These are phyloP conservation scores for Naja naja DNA, from an alignment of 2,113 vertebrate genomes.

Conservation along the genomic window DNA sequence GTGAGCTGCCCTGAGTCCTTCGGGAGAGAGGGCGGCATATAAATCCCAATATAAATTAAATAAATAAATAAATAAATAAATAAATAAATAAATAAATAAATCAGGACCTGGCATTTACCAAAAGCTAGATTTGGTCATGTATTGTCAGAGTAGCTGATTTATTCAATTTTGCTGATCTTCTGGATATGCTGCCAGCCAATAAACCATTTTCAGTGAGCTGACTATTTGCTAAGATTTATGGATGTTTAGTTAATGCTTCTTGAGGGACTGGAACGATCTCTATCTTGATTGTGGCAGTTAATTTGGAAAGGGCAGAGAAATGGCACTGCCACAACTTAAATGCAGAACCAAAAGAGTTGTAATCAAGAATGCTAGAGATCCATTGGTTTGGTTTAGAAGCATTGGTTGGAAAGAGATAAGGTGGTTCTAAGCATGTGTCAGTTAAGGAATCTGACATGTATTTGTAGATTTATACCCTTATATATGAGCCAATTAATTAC, in stretches of 20 bases:
- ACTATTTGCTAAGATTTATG: not conserved
- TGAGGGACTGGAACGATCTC: not conserved
- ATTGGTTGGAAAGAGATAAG: no score
- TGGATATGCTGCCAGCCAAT: not conserved
- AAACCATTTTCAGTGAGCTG: not conserved
- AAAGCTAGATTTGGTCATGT: not conserved
- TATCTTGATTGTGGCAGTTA: not conserved
- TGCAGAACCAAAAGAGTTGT: not conserved
- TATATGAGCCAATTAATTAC: not conserved
- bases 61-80: no score
- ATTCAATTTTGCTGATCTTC: not conserved
- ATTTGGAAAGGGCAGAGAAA: not conserved
- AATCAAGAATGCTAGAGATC: not conserved
- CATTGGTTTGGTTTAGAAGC: not conserved
- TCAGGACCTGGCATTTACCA: not conserved
- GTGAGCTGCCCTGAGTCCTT: no score
- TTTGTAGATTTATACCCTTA: not conserved
- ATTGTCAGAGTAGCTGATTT: not conserved
- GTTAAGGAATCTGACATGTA: not conserved
- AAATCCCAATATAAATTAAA: no score
- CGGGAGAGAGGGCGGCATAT: no score
- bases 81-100: no score
- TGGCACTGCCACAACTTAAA: not conserved
- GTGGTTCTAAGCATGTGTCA: not conserved
- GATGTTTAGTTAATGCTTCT: not conserved